Conservation (phyloP, 2,113 vertebrate genomes). For the Muntiacus reevesi region DNA sequence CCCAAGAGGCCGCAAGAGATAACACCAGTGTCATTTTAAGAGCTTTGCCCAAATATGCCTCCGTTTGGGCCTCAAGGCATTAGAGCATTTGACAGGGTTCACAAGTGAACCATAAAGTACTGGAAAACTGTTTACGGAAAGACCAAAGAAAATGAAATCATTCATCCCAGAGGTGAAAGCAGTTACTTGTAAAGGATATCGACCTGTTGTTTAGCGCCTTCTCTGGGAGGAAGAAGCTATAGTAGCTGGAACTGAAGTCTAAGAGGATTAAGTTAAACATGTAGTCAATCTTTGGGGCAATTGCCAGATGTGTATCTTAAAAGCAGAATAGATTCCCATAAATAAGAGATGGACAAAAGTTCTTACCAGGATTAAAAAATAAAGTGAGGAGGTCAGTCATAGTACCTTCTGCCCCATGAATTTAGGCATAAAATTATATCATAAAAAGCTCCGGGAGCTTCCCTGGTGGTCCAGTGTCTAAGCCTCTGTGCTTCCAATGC, state of each 20-base stretch:
- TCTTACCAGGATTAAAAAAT: constrained; percentile 1
- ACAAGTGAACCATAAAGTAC: neutral
- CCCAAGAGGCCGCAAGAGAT: neutral
- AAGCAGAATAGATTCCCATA: neutral
- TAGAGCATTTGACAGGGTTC: neutral
- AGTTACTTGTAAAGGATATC: neutral
- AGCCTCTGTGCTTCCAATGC: neutral
- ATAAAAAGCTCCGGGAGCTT: neutral
- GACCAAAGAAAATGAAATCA: neutral
- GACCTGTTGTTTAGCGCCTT: neutral
- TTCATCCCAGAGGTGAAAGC: neutral
- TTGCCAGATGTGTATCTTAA: neutral
- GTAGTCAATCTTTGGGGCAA: neutral
- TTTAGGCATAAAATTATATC: neutral
- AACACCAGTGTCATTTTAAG: neutral
- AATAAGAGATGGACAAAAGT: neutral
- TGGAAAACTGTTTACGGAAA: neutral
- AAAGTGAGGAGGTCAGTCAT: neutral
- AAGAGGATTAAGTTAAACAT: neutral
- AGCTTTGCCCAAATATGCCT: neutral
- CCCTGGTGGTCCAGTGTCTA: neutral
- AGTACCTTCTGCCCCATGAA: neutral
- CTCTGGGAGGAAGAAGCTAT: neutral
- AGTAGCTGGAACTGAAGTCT: neutral
- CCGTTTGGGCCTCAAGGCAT: neutral